A percentile compares a stretch with the other conserved stretches of the same genome.
Evolutionary conservation across 2,113 vertebrate genomes (phyloP).

Genomic region (Hipposideros armiger): DNA sequence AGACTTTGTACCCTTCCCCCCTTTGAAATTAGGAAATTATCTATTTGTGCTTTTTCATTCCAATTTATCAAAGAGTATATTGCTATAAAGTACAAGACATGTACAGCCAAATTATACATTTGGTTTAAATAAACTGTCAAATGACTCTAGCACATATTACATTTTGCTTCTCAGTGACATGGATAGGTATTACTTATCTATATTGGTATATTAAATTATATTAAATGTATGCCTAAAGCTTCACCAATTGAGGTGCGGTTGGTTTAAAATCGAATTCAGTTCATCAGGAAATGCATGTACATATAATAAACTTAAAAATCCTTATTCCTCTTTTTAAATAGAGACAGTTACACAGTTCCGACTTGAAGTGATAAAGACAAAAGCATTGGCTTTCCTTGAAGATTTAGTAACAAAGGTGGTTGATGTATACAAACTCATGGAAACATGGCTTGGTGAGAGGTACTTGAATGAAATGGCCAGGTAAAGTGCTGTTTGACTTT

Average conservation of each 20-base stretch:
- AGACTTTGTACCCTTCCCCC: not conserved
- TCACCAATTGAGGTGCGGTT: not conserved
- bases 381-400: conserved; percentile 87
- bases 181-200: not conserved
- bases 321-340: conserved; percentile 82
- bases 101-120: not conserved
- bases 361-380: conserved; percentile 91
- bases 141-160: not conserved
- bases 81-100: not conserved
- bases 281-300: not conserved
- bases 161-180: conserved; percentile 14
- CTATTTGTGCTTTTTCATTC: not conserved
- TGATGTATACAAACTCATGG: conserved; percentile 88
- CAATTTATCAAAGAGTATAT: not conserved
- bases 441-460: conserved; percentile 89
- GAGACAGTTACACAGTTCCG: conserved; percentile 87
- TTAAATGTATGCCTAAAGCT: not conserved
- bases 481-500: conserved; percentile 82
- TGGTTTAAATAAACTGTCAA: conserved; percentile 37
- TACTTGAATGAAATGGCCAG: conserved; percentile 93
- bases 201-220: not conserved
- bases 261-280: not conserved
- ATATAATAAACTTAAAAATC: conserved; percentile 9
- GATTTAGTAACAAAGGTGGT: conserved; percentile 88
- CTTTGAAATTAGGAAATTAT: conserved; percentile 5